Evolutionary conservation across 1,140 invertebrate genomes (phyloP).

Genomic region (Drosophila azteca): DNA sequence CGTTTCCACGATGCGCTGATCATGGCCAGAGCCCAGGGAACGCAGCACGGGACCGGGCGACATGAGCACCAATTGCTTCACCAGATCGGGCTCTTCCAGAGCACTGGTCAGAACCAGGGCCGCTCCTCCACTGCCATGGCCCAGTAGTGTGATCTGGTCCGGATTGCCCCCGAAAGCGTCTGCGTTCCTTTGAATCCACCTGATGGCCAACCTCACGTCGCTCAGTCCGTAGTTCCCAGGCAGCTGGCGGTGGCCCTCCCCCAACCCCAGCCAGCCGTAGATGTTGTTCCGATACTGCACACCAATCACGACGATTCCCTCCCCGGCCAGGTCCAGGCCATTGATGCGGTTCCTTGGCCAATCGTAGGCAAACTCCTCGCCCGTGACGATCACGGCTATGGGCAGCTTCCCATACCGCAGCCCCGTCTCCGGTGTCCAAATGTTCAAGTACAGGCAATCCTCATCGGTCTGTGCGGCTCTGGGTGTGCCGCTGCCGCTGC

Average conservation of each 20-base stretch:
- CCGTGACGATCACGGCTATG: conserved; percentile 86
- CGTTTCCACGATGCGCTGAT: conserved; percentile 72
- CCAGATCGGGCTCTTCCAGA: conserved; percentile 12
- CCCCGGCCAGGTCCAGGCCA: conserved; percentile 87
- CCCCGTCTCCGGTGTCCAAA: conserved; percentile 86
- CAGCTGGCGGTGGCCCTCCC: conserved; percentile 83
- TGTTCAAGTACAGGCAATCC: conserved; percentile 85
- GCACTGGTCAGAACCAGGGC: conserved; percentile 46
- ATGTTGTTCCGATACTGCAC: conserved; percentile 87
- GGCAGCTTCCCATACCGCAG: conserved; percentile 85
- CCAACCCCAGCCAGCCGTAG: conserved; percentile 89
- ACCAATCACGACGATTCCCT: conserved; percentile 87
- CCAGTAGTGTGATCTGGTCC: conserved; percentile 88
- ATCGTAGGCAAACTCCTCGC: conserved; percentile 84
- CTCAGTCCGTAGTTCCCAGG: conserved; percentile 89
- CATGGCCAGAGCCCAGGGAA: conserved; percentile 72
- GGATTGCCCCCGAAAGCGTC: conserved; percentile 89
- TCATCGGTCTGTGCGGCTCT: conserved; percentile 76
- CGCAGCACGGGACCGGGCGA: conserved; percentile 87
- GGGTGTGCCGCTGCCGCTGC: conserved; percentile 17
- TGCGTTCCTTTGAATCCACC: conserved; percentile 90
- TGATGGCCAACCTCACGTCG: conserved; percentile 89
- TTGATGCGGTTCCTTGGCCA: conserved; percentile 84
- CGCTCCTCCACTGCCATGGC: conserved; percentile 85
- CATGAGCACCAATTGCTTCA: conserved; percentile 86